Percentiles rank a stretch among this genome's conserved stretches.
These are phyloP conservation scores for Monodelphis domestica DNA, from an alignment of 2,797 vertebrate species.

Conservation along the genomic window DNA sequence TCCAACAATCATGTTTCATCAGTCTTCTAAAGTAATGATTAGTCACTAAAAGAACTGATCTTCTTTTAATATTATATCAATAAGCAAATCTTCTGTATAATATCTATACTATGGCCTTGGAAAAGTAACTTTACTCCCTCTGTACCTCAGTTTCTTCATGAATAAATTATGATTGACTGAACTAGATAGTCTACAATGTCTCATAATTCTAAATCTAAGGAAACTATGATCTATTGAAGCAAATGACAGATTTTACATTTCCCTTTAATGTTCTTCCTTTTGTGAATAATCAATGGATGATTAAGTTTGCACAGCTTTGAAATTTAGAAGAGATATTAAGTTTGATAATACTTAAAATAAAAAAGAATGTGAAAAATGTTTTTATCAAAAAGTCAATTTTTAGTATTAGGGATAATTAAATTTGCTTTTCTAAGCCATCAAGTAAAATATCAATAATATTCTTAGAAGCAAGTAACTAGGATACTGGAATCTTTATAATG, in stretches of 20 bases:
- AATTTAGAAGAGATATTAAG: conserved; percentile 55
- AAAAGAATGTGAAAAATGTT: conserved; percentile 51
- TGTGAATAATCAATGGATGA: conserved; percentile 48
- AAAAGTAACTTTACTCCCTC: not conserved
- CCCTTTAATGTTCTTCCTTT: conserved; percentile 21
- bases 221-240: not conserved
- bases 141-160: not conserved
- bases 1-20: not conserved
- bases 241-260: not conserved
- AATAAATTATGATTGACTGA: not conserved
- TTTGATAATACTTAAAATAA: conserved; percentile 61
- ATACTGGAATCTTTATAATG: conserved; percentile 18
- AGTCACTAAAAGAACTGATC: too few relatives aligned
- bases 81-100: not conserved
- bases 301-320: conserved; percentile 44
- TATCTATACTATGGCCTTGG: not conserved
- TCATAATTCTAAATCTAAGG: not conserved
- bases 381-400: conserved; percentile 62
- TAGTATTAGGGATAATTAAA: conserved; percentile 69
- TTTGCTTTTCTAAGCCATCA: conserved; percentile 61
- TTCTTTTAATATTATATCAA: not conserved
- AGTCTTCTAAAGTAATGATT: not conserved
- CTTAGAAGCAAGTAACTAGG: conserved; percentile 20
- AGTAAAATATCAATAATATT: conserved; percentile 57
- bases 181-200: not conserved